A percentile compares a stretch with the other conserved stretches of the same genome.
phyloP scores from a whole-genome alignment of 92 coral and sea anemone genomes.

The Paragorgia papillata region DNA sequence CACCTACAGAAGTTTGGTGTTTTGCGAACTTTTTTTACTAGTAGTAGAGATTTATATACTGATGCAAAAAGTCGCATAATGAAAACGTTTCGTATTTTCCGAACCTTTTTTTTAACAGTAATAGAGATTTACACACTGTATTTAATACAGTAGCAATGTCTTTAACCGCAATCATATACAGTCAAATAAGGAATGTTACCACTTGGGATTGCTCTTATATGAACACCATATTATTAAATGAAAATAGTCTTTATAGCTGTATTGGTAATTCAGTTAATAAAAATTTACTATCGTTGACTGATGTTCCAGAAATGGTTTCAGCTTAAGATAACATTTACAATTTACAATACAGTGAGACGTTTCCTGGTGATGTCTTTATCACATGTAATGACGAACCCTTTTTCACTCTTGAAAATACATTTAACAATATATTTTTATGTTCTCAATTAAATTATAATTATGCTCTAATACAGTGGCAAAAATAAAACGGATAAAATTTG shows the following conservation, averaged over 20 bases:
- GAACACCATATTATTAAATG: background rate
- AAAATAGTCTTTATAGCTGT: slow-evolving; percentile 9
- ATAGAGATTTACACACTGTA: too few species aligned
- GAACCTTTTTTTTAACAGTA: too few species aligned
- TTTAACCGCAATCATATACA: slow-evolving; percentile 23
- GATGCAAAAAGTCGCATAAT: too few species aligned
- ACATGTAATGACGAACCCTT: background rate
- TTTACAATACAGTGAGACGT: slow-evolving; percentile 8
- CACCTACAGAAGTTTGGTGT: too few species aligned
- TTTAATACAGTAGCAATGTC: slow-evolving; percentile 36
- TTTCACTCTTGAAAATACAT: background rate
- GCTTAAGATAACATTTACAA: background rate
- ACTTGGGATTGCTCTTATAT: background rate
- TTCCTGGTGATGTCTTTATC: slow-evolving; percentile 14
- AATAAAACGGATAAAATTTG: too few species aligned
- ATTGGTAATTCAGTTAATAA: slow-evolving; percentile 1
- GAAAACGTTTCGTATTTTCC: too few species aligned
- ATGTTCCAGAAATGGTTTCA: slow-evolving; percentile 28
- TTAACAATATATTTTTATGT: slow-evolving; percentile 2
- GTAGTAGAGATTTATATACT: too few species aligned
- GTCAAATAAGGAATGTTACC: background rate
- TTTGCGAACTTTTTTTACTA: too few species aligned
- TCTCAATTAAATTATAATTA: background rate
- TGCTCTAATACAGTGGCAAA: slow-evolving; percentile 8
- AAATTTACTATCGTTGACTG: background rate